phyloP scores from a whole-genome alignment of 2,888 invertebrate genomes.

The Acanthopleura granulata region DNA sequence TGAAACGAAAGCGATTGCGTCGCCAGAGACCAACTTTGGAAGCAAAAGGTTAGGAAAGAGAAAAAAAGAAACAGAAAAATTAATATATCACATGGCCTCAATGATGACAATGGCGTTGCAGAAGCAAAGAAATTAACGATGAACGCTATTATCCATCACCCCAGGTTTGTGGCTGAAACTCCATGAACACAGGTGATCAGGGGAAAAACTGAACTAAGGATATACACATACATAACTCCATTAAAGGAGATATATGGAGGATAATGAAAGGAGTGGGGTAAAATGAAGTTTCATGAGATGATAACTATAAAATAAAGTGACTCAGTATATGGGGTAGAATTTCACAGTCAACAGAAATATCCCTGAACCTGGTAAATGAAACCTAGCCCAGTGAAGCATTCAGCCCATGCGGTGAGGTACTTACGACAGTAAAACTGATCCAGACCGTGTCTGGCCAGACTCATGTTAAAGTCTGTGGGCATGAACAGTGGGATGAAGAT shows the following conservation, averaged over 20 bases:
- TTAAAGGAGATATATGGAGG: too few relatives aligned
- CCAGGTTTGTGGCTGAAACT: background rate
- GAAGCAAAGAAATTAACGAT: conserved; percentile 16
- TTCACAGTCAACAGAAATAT: too few relatives aligned
- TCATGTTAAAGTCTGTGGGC: conserved; percentile 13
- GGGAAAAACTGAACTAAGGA: too few relatives aligned
- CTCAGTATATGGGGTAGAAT: too few relatives aligned
- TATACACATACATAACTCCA: too few relatives aligned
- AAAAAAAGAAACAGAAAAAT: conserved; percentile 23
- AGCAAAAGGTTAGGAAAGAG: conserved; percentile 33
- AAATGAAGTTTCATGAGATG: too few relatives aligned
- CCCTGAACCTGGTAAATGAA: background rate
- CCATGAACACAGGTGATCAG: too few relatives aligned
- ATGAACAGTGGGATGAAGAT: background rate
- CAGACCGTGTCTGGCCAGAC: background rate
- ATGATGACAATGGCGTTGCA: conserved; percentile 6
- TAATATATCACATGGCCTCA: background rate
- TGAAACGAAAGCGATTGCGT: conserved; percentile 59
- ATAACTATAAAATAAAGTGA: too few relatives aligned
- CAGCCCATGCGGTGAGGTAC: background rate
- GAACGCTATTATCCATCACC: conserved; percentile 11
- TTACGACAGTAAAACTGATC: conserved; percentile 16
- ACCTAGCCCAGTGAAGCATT: background rate
- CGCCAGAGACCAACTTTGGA: conserved; percentile 62
- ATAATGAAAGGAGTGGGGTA: too few relatives aligned